Evolutionary conservation across 1,140 invertebrate genomes (phyloP).

Genomic region (Neodiprion pinetum): DNA sequence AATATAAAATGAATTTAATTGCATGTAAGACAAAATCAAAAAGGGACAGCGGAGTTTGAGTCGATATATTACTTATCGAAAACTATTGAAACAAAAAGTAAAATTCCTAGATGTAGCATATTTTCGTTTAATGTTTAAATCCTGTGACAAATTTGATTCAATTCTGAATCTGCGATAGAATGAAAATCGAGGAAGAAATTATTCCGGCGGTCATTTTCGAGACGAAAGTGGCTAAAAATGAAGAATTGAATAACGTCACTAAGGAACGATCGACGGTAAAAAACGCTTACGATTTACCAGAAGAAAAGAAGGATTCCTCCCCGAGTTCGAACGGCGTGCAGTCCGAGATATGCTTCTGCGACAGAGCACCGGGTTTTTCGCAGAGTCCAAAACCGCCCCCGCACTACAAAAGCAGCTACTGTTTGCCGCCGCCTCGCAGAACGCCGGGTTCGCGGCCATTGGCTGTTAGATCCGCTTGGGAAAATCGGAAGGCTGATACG

Average conservation of each 20-base stretch:
- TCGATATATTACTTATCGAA: constrained; percentile 7
- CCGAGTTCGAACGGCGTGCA: background rate
- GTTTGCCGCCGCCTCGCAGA: constrained; percentile 20
- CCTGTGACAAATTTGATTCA: too few species aligned
- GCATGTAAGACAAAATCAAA: too few species aligned
- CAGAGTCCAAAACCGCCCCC: constrained; percentile 30
- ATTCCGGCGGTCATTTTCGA: background rate
- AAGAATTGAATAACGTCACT: background rate
- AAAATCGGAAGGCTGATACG: background rate
- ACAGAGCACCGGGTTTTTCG: constrained; percentile 40
- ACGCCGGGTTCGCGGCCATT: background rate
- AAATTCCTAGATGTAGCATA: too few species aligned
- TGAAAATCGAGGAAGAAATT: constrained; percentile 41
- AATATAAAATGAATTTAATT: too few species aligned
- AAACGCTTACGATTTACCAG: background rate
- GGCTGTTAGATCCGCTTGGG: background rate
- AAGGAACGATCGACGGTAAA: background rate
- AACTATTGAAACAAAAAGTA: too few species aligned
- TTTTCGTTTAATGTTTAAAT: too few species aligned
- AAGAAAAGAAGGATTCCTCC: background rate
- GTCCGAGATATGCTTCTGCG: constrained; percentile 38
- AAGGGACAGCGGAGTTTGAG: too few species aligned
- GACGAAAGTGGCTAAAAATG: background rate
- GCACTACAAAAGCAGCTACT: constrained; percentile 40
- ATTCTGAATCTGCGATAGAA: constrained; percentile 27